Evolutionary conservation across 2,888 invertebrate species (phyloP), one percentile per base, ranked within the genome.

Genomic region (Enchytraeus crypticus): DNA sequence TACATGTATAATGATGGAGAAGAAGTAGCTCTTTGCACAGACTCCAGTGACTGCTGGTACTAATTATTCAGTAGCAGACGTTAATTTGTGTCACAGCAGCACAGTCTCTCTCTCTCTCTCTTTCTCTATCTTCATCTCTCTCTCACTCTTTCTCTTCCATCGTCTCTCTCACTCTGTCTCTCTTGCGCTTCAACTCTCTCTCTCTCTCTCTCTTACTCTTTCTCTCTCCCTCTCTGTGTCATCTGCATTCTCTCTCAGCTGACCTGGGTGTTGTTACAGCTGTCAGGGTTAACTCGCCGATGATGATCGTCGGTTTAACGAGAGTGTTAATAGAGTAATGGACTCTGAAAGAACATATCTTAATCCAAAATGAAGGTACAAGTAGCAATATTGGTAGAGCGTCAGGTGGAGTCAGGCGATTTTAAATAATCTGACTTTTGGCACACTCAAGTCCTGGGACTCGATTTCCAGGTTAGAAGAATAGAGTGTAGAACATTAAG

Each of bases 191-290:
- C 30, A 11, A 5, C 56, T 56, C 2, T 4, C 53, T 47, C 51
- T 53, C 54, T 43, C 54, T 23, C 8, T 23, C 51, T 21, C 51
- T 21, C 11, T 21, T 23, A 14, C 11, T 21, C 21, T n/a, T 46
- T 45, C 53, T 56, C 57, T 56, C 51, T 56, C 57, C 23, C 33
- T 56, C 57, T 56, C n/a, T 56, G 46, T 47, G n/a, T 56, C 47
- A 47, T 2, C 29, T 46, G 43, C 51, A 47, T 32, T 46, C 46
- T 30, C 51, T 49, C 3, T 11, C 46, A 53, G 38, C 30, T n/a
- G n/a, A 21, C 23, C n/a, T 23, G 4, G 27, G 29, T 26, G 51
- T 32, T 26, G 11, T 2, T 23, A 29, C 27, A n/a, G 2, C 23
- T 26, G 47, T 4, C 47, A 47, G 47, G 26, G 14, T 26, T 21